Evolutionary conservation across 1,140 invertebrate species (phyloP).

Genomic region (Subanguina moxae): DNA sequence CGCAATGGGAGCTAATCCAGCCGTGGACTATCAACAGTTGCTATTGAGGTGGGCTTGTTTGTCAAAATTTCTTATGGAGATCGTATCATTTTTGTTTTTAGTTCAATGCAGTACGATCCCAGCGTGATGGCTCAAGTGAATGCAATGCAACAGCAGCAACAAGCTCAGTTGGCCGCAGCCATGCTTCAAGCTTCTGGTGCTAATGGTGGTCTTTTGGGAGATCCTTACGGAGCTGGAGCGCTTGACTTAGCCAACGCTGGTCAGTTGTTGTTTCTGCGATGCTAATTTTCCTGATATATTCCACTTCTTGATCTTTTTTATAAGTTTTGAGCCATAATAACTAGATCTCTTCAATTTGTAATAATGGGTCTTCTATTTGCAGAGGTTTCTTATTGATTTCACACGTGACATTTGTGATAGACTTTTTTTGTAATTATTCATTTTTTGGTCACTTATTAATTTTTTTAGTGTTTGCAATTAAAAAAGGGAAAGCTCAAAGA

Average conservation of each 20-base stretch:
- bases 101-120: constrained; percentile 14
- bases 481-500: not conserved
- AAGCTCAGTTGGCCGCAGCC: not conserved
- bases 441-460: no score
- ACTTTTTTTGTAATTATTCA: no score
- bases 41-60: not conserved
- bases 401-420: no score
- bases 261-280: not conserved
- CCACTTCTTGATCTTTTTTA: no score
- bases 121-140: constrained; percentile 6
- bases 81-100: not conserved
- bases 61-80: no score
- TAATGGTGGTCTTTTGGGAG: not conserved
- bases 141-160: constrained; percentile 10
- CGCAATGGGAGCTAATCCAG: not conserved
- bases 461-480: not conserved
- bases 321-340: no score
- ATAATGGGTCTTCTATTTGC: no score
- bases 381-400: no score
- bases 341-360: no score
- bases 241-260: constrained; percentile 2
- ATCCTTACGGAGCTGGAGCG: not conserved
- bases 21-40: constrained; percentile 2
- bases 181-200: constrained; percentile 1
- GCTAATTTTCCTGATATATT: no score